Evolutionary conservation across 2,888 invertebrate species (phyloP), one percentile per base, ranked within the genome.

Genomic region (Incurvaria masculella): DNA sequence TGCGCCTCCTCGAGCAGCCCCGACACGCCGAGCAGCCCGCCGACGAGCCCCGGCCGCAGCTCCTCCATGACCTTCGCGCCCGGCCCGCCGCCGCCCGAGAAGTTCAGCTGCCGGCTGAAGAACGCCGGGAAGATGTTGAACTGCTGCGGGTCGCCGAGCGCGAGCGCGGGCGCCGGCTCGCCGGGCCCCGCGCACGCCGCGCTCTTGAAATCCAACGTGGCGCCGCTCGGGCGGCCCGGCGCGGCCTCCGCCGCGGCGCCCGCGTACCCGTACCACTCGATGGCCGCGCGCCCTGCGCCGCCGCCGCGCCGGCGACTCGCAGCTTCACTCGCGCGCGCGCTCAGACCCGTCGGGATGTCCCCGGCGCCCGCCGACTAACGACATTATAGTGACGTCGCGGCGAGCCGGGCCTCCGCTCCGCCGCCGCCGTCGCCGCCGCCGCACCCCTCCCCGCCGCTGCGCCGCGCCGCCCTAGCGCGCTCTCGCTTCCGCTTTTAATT

Each of bases 101-200:
- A 92, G 72, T 92, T 92, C 59, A 93, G 81, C 73, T 93, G 92
- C 54, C 92, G 82, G 79, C 91, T 91, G 72, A 93, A 93, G 67
- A 92, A 92, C 52, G 92, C 92, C 61, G 92, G 92, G 73, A 93
- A 92, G 63, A 93, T 93, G 81, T 92, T 92, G 81, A 92, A 92
- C 79, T 91, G 91, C 67, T 91, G 90, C 55, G 86, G 86, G 59
- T 83, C 83, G 58, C 81, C 82, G 61, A 83, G 81, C 61, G 71
- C 75, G 72, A 72, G 73, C 56, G 70, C 72, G 68, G 74, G 75
- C 41, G 61, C 66, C 5, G 23, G 10, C 54, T 62, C 61, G 58
- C 56, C 66, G 74, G 79, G 81, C 75, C 75, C 76, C 80, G 72
- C 80, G 78, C 78, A 88, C 81, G 85, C 85, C 69, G 84, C 84